phyloP scores from a whole-genome alignment of 2,113 vertebrate species.

The Eulemur macaco region DNA sequence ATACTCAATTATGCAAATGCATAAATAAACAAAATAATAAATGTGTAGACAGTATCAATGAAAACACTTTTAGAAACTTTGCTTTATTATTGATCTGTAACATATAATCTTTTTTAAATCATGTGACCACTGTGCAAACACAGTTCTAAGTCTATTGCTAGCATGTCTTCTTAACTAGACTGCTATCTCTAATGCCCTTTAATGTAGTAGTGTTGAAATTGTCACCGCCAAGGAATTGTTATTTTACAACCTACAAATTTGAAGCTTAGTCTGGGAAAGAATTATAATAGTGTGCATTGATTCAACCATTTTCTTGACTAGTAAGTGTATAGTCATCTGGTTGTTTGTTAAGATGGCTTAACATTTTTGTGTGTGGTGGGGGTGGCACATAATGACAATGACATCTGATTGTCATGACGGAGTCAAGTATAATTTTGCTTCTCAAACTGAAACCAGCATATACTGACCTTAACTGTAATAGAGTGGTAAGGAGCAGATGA shows the following conservation, averaged over 20 bases:
- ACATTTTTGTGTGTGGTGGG: neutral
- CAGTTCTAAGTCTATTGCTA: neutral
- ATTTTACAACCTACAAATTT: neutral
- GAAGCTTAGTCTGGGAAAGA: neutral
- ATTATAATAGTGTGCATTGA: neutral
- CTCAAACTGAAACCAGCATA: neutral
- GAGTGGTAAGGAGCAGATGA: constrained; percentile 24
- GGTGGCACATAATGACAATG: too few relatives aligned
- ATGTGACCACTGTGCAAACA: neutral
- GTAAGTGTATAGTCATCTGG: neutral
- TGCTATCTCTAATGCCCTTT: neutral
- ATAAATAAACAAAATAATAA: neutral
- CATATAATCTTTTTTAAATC: neutral
- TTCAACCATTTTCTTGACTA: neutral
- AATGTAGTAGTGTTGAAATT: neutral
- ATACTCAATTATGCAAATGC: neutral
- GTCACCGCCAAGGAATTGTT: neutral
- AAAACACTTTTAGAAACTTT: neutral
- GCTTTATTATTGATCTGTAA: neutral
- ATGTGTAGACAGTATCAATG: neutral
- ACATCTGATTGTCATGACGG: neutral
- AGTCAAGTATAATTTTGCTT: constrained; percentile 25
- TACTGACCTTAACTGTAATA: constrained; percentile 40
- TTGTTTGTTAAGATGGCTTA: neutral
- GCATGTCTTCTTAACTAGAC: neutral